phyloP scores from a whole-genome alignment of 2,797 vertebrate species.

The Buphagus erythrorhynchus region DNA sequence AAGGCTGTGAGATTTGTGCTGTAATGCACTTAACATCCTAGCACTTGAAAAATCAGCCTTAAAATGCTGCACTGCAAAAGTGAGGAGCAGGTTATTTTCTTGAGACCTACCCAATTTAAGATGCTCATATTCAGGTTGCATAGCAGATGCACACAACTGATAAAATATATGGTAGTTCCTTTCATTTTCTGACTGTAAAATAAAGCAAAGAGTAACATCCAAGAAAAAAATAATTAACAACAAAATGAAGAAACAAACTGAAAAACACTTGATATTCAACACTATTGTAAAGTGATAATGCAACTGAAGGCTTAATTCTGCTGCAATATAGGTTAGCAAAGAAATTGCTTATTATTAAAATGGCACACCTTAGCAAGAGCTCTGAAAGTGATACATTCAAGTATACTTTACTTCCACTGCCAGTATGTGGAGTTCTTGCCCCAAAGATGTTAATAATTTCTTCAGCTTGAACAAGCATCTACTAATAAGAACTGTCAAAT shows the following conservation, averaged over 20 bases:
- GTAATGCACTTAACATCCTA: background rate
- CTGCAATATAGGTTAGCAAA: background rate
- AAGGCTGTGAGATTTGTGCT: background rate
- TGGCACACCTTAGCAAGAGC: background rate
- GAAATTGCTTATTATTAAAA: background rate
- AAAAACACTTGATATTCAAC: background rate
- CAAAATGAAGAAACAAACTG: background rate
- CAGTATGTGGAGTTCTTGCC: background rate
- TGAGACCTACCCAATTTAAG: conserved; percentile 87
- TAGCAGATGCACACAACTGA: conserved; percentile 92
- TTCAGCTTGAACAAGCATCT: background rate
- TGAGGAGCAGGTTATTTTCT: background rate
- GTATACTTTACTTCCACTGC: background rate
- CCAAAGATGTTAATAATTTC: background rate
- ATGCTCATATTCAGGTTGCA: conserved; percentile 85
- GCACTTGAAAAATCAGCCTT: background rate
- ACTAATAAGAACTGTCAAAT: background rate
- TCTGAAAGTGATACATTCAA: background rate
- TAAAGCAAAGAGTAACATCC: background rate
- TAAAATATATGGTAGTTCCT: conserved; percentile 99
- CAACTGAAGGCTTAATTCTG: background rate
- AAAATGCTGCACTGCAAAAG: background rate
- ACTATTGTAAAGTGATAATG: background rate
- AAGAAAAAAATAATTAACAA: background rate
- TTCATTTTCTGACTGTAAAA: conserved; percentile 91